Evolutionary conservation across 2,113 vertebrate genomes (phyloP).

Genomic region (Serilophus lunatus): DNA sequence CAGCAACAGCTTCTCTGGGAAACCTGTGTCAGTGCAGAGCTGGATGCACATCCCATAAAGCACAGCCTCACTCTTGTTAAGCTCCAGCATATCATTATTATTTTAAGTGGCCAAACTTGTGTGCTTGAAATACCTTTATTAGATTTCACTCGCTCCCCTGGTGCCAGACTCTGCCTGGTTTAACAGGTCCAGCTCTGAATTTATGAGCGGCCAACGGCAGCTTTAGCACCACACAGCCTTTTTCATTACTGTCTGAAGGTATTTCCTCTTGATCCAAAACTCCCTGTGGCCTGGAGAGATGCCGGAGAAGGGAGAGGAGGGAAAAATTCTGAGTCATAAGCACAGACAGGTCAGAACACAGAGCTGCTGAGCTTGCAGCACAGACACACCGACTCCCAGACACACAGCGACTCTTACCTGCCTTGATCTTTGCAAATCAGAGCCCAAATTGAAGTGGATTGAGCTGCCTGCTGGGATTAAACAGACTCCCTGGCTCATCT

Average conservation of each 20-base stretch:
- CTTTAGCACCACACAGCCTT: background rate
- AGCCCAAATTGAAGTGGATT: background rate
- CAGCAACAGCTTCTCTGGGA: background rate
- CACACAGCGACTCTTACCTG: background rate
- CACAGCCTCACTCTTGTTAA: background rate
- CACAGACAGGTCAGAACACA: background rate
- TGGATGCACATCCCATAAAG: background rate
- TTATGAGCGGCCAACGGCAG: background rate
- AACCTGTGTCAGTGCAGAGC: background rate
- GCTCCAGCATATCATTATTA: background rate
- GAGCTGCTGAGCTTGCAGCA: background rate
- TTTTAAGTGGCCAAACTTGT: background rate
- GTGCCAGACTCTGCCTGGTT: background rate
- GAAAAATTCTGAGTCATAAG: background rate
- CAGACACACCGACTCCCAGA: background rate
- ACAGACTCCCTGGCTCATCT: rapidly evolving
- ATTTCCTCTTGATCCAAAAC: background rate
- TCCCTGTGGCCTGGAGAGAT: background rate
- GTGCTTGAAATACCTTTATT: background rate
- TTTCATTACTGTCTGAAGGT: background rate
- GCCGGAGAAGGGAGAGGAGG: rapidly evolving
- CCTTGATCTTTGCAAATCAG: background rate
- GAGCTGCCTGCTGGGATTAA: background rate
- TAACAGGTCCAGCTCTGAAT: background rate
- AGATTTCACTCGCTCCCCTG: background rate